These are phyloP conservation scores for Hippopotamus amphibius DNA, from an alignment of 2,113 vertebrate genomes.

Conservation along the genomic window DNA sequence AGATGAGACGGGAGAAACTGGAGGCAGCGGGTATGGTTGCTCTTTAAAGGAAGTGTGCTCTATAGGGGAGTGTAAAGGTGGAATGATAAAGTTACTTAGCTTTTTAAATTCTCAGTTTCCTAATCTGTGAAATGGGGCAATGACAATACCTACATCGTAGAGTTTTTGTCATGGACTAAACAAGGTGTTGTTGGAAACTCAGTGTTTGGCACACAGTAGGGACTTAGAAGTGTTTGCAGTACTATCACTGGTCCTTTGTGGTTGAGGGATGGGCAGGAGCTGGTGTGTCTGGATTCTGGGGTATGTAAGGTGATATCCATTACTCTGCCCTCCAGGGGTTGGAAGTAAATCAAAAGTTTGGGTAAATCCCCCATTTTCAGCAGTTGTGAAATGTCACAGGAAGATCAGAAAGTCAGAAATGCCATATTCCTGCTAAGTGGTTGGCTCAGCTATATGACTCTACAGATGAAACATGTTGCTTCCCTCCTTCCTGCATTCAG, in stretches of 20 bases:
- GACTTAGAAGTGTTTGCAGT: not conserved
- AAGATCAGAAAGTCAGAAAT: not conserved
- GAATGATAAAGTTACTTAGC: not conserved
- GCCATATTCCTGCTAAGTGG: not conserved
- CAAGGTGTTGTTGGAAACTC: not conserved
- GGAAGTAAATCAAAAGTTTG: not conserved
- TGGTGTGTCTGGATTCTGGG: not conserved
- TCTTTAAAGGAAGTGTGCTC: not conserved
- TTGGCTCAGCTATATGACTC: not conserved
- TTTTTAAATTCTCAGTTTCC: not conserved
- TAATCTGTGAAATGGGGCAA: not conserved
- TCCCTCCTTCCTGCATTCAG: not conserved
- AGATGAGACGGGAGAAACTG: not conserved
- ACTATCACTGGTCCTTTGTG: not conserved
- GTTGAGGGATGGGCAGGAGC: not conserved
- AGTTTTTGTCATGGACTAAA: not conserved
- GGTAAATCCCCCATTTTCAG: not conserved
- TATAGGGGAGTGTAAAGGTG: not conserved
- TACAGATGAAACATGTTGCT: rapidly evolving
- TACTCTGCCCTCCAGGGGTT: not conserved
- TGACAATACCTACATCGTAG: rapidly evolving
- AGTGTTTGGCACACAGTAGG: not conserved
- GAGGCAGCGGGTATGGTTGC: no score
- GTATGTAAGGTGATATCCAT: not conserved
- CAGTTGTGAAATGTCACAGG: not conserved